Percentiles rank a stretch among this genome's conserved stretches.
These are phyloP conservation scores for Dinoponera quadriceps DNA, from an alignment of 1,140 invertebrate genomes.

Conservation along the genomic window DNA sequence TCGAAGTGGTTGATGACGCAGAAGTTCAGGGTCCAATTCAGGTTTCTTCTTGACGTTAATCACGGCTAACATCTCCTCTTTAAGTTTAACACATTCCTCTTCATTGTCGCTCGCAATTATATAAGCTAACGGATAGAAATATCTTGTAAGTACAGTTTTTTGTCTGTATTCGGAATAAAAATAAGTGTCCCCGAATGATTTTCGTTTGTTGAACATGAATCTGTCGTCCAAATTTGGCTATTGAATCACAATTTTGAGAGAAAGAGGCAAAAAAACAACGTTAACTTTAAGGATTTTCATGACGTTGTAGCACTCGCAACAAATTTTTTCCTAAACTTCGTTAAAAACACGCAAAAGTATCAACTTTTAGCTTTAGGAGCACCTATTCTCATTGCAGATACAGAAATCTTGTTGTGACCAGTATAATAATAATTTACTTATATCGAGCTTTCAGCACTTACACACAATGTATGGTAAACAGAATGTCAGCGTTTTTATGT, in stretches of 20 bases:
- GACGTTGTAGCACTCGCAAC: no score
- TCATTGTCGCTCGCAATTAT: slow-evolving; percentile 75
- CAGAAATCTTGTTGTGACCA: no score
- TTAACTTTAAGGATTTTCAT: no score
- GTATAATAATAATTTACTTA: slow-evolving; percentile 20
- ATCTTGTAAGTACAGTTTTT: neutral
- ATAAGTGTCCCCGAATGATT: no score
- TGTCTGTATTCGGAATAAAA: no score
- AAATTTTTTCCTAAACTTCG: no score
- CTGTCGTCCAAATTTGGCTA: no score
- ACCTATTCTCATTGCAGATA: no score
- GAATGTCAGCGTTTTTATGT: slow-evolving; percentile 89
- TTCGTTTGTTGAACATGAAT: no score
- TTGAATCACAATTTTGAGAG: no score
- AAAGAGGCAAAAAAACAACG: no score
- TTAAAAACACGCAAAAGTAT: slow-evolving; percentile 17
- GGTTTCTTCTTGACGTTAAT: slow-evolving; percentile 76
- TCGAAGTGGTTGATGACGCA: slow-evolving; percentile 76
- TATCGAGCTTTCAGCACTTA: slow-evolving; percentile 68
- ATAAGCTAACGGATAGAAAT: slow-evolving; percentile 71
- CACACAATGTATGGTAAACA: slow-evolving; percentile 90
- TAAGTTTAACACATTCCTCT: slow-evolving; percentile 73
- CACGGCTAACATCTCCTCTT: slow-evolving; percentile 81
- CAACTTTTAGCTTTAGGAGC: no score
- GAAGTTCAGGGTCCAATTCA: slow-evolving; percentile 77